Evolutionary conservation across 2,113 vertebrate genomes (phyloP).

Genomic region (Vulpes ferrilata): DNA sequence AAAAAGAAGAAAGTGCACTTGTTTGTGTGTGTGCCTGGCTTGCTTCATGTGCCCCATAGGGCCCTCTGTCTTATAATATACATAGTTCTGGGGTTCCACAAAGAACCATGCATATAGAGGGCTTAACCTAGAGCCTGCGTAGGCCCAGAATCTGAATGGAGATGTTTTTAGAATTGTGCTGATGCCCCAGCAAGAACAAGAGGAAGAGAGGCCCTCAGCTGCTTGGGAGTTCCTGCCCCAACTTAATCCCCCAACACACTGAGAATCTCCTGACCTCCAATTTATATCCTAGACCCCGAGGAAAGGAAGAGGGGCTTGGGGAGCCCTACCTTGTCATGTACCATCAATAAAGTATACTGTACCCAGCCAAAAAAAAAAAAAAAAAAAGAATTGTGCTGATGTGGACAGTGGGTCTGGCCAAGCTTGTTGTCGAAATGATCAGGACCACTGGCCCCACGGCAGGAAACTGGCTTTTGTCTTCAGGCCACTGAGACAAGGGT

Average conservation of each 20-base stretch:
- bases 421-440: fast-evolving
- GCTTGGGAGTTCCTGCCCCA: too few species aligned
- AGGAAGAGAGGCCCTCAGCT: too few species aligned
- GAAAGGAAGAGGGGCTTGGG: too few species aligned
- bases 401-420: not conserved
- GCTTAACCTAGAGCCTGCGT: not conserved
- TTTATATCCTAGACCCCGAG: too few species aligned
- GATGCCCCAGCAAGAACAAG: too few species aligned
- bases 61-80: not conserved
- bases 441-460: not conserved
- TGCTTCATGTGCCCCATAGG: not conserved
- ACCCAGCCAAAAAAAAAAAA: too few species aligned
- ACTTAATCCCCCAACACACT: too few species aligned
- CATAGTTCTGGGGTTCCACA: not conserved
- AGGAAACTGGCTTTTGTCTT: not conserved
- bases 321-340: too few species aligned
- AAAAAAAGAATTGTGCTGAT: fast-evolving
- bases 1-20: fast-evolving
- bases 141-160: not conserved
- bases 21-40: not conserved
- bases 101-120: not conserved
- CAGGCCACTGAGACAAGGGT: not conserved
- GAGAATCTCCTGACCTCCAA: too few species aligned
- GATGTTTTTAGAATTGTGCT: fast-evolving
- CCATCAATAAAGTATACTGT: too few species aligned